Conservation (phyloP, 2,797 vertebrate genomes). For the Melanogrammus aeglefinus region DNA sequence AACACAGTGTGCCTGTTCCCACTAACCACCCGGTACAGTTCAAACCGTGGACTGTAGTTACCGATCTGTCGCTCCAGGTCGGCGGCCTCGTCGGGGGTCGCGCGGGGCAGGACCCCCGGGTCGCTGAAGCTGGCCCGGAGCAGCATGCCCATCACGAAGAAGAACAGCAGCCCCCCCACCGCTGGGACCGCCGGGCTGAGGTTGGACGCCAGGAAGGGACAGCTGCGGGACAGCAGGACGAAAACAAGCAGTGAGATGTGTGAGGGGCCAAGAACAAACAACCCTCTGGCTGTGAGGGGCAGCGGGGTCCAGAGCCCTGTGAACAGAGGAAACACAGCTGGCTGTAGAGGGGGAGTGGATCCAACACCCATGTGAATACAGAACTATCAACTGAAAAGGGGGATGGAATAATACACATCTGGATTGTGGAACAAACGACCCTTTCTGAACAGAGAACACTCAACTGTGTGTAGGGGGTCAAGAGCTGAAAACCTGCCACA, state of each 20-base stretch:
- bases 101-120: slow-evolving; percentile 88
- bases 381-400: neutral
- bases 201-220: slow-evolving; percentile 86
- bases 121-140: slow-evolving; percentile 92
- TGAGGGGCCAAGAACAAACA: neutral
- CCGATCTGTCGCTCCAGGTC: slow-evolving; percentile 92
- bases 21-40: no score
- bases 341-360: neutral
- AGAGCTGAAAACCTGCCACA: no score
- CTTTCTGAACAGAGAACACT: neutral
- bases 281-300: neutral
- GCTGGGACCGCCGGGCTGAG: slow-evolving; percentile 89
- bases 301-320: neutral
- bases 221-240: slow-evolving; percentile 67
- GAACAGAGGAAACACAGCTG: neutral
- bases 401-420: neutral
- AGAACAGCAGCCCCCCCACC: slow-evolving; percentile 84
- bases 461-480: no score
- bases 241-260: neutral
- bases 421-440: neutral
- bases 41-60: slow-evolving; percentile 51
- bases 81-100: slow-evolving; percentile 88
- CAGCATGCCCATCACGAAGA: slow-evolving; percentile 93
- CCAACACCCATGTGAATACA: neutral
- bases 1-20: no score